Evolutionary conservation across 2,888 invertebrate species (phyloP), one percentile per base, ranked within the genome.

Genomic region (Poecilus cupreus): DNA sequence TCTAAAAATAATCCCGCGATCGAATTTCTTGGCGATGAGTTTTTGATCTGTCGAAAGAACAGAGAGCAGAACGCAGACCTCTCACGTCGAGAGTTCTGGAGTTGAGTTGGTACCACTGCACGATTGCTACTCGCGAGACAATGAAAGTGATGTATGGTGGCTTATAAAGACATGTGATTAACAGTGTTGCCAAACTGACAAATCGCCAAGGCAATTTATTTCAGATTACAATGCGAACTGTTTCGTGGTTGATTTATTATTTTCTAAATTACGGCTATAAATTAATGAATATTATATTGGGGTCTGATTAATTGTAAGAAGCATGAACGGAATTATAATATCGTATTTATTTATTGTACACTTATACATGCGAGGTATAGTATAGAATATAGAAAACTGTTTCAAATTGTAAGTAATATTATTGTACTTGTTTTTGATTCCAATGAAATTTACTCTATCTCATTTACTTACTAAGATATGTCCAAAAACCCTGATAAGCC

Each of bases 31-130:
- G 11, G n/a, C 24, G 39, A 68, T 32, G 60, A 60, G 60, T 37
- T 68, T 68, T 68, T 68, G 68, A 68, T 37, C 68, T 39, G 16
- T 32, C 24, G 51, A 54, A 10, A 24, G 60, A 49, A n/a, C 37
- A 68, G 68, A 60, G 39, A 68, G 18, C 10, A 18, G 8, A 16
- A 16, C 32, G 26, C 18, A 13, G 1, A 24, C 11, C 57, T n/a
- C n/a, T n/a, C n/a, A n/a, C n/a, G n/a, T n/a, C n/a, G n/a, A n/a
- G n/a, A n/a, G n/a, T n/a, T n/a, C n/a, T n/a, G n/a, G n/a, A n/a
- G n/a, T n/a, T n/a, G n/a, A n/a, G n/a, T n/a, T n/a, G n/a, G n/a
- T n/a, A n/a, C n/a, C n/a, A n/a, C n/a, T n/a, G n/a, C 16, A 49
- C 5, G 32, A 32, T 32, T 8, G 5, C 4, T 5, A 32, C 32